Conservation (phyloP, 2,113 vertebrate genomes). For the Phodopus roborovskii region DNA sequence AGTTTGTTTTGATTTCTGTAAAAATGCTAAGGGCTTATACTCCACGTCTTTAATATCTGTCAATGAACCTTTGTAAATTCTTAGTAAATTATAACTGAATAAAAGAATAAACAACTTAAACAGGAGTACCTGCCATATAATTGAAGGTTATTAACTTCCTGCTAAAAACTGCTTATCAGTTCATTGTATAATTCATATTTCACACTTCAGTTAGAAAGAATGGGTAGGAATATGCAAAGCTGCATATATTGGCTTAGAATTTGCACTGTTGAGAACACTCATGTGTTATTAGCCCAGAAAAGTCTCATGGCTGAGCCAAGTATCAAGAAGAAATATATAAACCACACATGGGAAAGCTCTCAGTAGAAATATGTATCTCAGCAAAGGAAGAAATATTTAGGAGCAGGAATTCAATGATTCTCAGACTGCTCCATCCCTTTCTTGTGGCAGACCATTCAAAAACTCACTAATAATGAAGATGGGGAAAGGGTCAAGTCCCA, state of each 20-base stretch:
- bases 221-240: not conserved
- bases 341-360: not conserved
- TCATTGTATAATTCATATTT: constrained; percentile 34
- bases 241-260: not conserved
- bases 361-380: not conserved
- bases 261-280: not conserved
- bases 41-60: not conserved
- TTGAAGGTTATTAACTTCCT: not conserved
- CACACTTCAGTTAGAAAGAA: constrained; percentile 18
- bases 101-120: constrained; percentile 16
- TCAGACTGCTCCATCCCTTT: not conserved
- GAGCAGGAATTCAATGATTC: not conserved
- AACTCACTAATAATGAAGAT: not conserved
- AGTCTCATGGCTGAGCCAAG: not conserved
- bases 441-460: not conserved
- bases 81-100: not conserved
- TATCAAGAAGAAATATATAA: not conserved
- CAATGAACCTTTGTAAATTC: not conserved
- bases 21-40: not conserved
- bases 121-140: constrained; percentile 1
- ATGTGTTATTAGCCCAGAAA: not conserved
- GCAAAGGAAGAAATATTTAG: not conserved
- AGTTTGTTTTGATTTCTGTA: not conserved
- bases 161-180: not conserved
- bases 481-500: not conserved